Evolutionary conservation across 35 echinoderm and acorn worm species (phyloP), one percentile per base, ranked within the genome.

Genomic region (Eucidaris tribuloides): DNA sequence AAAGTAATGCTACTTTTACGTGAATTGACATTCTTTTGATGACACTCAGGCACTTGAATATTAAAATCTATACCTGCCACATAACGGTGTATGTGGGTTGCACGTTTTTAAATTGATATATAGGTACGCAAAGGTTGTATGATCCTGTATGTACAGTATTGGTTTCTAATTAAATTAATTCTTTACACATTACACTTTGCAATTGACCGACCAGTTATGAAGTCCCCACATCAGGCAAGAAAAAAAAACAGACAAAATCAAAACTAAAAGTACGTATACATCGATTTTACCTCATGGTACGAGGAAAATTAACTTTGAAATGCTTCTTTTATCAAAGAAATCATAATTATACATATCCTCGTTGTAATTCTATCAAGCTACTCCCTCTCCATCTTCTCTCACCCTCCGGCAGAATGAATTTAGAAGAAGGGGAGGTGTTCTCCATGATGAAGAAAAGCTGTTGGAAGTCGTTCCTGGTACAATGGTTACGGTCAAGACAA

Each of bases 361-460:
- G 9, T 52, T 9, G n/a, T 52, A 52, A 52, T 9, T 11, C 9
- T 52, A 11, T 52, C n/a, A n/a, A 52, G 19, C 7, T 7, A 9
- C 11, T 11, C 28, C 7, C 7, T 39, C 25, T 6, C 71, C 0
- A 2, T 40, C 33, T 79, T 29, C 4, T 78, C 20, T n/a, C n/a
- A 59, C 77, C 52, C 23, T 85, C 55, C 14, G n/a, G n/a, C 34
- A 95, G 92, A 45, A 52, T n/a, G 43, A 85, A 19, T 95, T 90
- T 66, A 24, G 43, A 43, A 71, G 58, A 48, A 31, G 65, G 57
- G 92, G 92, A 15, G 92, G 92, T 1, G 80, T 63, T 30, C 25
- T 95, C 15, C 48, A 63, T 55, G 92, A 95, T 64, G 65, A 72
- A 46, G 92, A 95, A 46, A 71, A 71, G 42, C 82, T 95, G 13